phyloP scores from a whole-genome alignment of 2,888 invertebrate species.

The Opisthograptis luteolata region DNA sequence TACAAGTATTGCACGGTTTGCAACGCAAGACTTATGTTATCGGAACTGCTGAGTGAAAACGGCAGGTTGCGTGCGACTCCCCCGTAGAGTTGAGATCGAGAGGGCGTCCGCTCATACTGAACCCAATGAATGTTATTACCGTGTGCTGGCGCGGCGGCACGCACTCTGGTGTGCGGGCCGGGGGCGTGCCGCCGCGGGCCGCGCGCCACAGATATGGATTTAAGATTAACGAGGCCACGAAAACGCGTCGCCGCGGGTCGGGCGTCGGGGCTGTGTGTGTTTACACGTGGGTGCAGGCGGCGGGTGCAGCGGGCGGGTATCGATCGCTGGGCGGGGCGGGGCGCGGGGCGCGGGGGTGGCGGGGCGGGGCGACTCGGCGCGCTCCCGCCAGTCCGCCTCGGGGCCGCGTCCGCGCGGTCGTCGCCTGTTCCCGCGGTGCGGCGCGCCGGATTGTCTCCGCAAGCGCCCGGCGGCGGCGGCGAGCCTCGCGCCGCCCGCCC shows the following conservation, averaged over 20 bases:
- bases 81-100: neutral
- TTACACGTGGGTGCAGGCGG: constrained; percentile 77
- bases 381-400: constrained; percentile 74
- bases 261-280: constrained; percentile 86
- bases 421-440: constrained; percentile 73
- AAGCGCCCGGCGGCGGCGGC: constrained; percentile 80
- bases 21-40: too few species aligned
- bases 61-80: too few species aligned
- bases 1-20: too few species aligned
- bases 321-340: constrained; percentile 79
- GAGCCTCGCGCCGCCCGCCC: constrained; percentile 80
- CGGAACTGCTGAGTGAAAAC: too few species aligned
- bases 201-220: constrained; percentile 71
- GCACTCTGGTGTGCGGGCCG: constrained; percentile 25
- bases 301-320: constrained; percentile 65
- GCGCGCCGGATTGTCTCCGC: constrained; percentile 78
- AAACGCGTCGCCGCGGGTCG: constrained; percentile 38
- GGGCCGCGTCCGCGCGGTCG: constrained; percentile 82
- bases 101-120: neutral
- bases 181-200: constrained; percentile 28
- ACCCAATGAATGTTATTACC: neutral
- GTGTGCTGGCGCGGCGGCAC: constrained; percentile 5
- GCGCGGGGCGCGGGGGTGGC: constrained; percentile 61
- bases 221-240: constrained; percentile 79
- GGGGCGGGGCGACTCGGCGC: constrained; percentile 60